Conservation (phyloP, 2,797 vertebrate species). For the Hyperoplus immaculatus region DNA sequence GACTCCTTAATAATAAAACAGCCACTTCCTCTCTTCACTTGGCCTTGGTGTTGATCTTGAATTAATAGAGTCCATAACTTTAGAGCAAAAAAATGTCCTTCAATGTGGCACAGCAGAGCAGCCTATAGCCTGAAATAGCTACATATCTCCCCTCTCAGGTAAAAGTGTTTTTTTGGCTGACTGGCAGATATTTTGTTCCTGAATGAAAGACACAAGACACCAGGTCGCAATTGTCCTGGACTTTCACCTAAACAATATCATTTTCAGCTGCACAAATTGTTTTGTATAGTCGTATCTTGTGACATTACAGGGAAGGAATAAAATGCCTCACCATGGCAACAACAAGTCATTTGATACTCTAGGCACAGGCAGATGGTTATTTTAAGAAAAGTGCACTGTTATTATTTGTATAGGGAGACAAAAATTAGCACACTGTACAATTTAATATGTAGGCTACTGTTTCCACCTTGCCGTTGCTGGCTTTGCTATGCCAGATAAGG, state of each 20-base stretch:
- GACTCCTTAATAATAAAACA: conserved; percentile 78
- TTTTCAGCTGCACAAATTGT: conserved; percentile 44
- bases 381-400: conserved; percentile 49
- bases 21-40: conserved; percentile 63
- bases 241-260: conserved; percentile 3
- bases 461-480: not conserved
- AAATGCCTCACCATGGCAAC: conserved; percentile 69
- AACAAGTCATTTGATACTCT: conserved; percentile 51
- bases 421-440: not conserved
- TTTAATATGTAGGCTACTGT: not conserved
- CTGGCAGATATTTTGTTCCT: conserved; percentile 36
- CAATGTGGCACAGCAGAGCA: conserved; percentile 25
- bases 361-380: conserved; percentile 51
- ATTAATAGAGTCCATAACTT: conserved; percentile 62
- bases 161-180: conserved; percentile 33
- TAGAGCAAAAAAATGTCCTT: conserved; percentile 54
- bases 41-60: conserved; percentile 62
- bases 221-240: conserved; percentile 9
- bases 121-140: conserved; percentile 23
- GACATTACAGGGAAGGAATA: conserved; percentile 41
- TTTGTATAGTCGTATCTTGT: conserved; percentile 39
- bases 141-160: conserved; percentile 13
- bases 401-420: conserved; percentile 17
- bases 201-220: conserved; percentile 26
- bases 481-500: not conserved